Base-by-base conservation (phyloP, 2,888 invertebrate species). In the Empis livida region DNA sequence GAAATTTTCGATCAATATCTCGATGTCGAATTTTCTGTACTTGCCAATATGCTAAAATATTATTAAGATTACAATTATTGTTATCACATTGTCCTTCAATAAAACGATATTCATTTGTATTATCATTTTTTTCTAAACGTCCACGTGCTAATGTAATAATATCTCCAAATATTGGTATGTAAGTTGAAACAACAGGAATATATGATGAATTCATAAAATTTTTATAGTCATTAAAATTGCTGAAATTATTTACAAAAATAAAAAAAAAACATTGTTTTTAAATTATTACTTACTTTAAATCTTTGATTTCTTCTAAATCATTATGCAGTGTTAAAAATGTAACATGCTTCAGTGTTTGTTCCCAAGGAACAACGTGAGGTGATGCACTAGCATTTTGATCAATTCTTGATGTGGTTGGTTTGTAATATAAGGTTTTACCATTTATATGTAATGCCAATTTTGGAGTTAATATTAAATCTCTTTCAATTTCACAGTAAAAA, bases 11-110 rank as follows among this genome's bases (percentile, higher is more conserved):
- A 50, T 67, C 57, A 1, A 64, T 61, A 55, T 79, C 77, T 47
- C 77, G 72, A 61, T 84, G 83, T 39, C 82, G 68, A 45, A 81
- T 75, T 45, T 82, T 73, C 63, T 80, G 80, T 5, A 83, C 80
- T 1, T 78, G 77, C 84, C 84, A 84, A 47, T 79, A 62, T 1
- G 82, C 82, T 57, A 77, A 71, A 5, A 79, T 71, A 47, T 65
- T 63, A 43, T 66, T 64, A 5, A 57, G 53, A 10, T 61, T 61
- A 40, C 55, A 49, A n/a, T 47, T 47, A 20, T 43, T 23, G 47
- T 65, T 63, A 42, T 52, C 51, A 49, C 61, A 57, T n/a, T 44
- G 40, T 10, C 62, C 65, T 53, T 78, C 78, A 1, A 75, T 64
- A 56, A 82, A 82, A 38, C 72, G 67, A 56, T 71, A 79, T 1